phyloP scores from a whole-genome alignment of 2,888 invertebrate species.

The Punctoribates punctum region DNA sequence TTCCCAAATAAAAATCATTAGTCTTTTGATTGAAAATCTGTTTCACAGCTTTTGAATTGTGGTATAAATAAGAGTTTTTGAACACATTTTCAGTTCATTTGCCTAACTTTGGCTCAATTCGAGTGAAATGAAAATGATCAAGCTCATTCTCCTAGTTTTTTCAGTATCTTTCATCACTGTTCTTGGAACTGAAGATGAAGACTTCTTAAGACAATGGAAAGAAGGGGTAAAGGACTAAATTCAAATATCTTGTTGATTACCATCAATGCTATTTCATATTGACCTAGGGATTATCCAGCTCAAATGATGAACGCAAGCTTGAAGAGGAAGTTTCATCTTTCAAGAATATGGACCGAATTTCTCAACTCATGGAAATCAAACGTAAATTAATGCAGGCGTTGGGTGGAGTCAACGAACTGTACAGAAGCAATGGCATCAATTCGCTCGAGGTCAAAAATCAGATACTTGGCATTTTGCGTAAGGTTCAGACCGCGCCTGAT shows the following conservation, averaged over 20 bases:
- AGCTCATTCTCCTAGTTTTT: background rate
- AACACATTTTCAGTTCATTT: background rate
- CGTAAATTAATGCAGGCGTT: slow-evolving; percentile 4
- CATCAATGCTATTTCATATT: too few species aligned
- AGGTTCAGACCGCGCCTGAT: background rate
- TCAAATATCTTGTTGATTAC: too few species aligned
- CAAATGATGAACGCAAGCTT: background rate
- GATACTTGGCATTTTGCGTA: background rate
- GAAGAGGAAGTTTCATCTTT: background rate
- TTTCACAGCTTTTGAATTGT: background rate
- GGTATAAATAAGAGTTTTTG: background rate
- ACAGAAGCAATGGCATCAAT: background rate
- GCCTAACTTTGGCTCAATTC: background rate
- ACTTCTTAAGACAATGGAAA: background rate
- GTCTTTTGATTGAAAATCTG: background rate
- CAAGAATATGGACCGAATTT: background rate
- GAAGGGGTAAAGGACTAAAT: background rate
- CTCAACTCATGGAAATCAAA: background rate
- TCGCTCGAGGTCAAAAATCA: background rate
- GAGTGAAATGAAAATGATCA: background rate
- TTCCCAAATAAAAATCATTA: too few species aligned
- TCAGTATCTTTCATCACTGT: background rate
- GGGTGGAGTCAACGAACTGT: slow-evolving; percentile 5
- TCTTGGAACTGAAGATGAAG: background rate
- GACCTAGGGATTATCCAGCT: too few species aligned